These are phyloP conservation scores for Siderastrea radians DNA, from an alignment of 92 coral and sea anemone species.

Conservation along the genomic window DNA sequence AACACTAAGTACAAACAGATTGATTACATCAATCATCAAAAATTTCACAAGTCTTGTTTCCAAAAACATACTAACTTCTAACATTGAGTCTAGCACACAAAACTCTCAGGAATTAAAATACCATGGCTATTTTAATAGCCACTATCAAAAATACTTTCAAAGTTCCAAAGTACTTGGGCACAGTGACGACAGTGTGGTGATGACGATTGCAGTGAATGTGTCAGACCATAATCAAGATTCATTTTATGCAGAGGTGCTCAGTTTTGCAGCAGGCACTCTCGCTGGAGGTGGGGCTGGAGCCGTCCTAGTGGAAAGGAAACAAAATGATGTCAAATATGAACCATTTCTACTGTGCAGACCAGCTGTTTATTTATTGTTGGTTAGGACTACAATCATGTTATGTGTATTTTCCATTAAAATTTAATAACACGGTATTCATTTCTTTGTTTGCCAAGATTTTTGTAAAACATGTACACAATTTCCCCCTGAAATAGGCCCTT, in stretches of 20 bases:
- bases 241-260: conserved; percentile 80
- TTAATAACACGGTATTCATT: too few species aligned
- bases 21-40: conserved; percentile 9
- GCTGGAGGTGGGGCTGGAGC: conserved; percentile 51
- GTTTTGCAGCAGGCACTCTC: conserved; percentile 78
- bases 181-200: not conserved
- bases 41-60: not conserved
- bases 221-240: not conserved
- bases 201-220: not conserved
- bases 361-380: not conserved
- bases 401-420: too few species aligned
- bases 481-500: too few species aligned
- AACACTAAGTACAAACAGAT: not conserved
- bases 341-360: too few species aligned
- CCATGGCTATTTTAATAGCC: not conserved
- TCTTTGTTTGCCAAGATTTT: too few species aligned
- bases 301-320: conserved; percentile 43
- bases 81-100: not conserved
- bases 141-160: not conserved
- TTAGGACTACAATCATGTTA: not conserved
- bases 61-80: not conserved
- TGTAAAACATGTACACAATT: too few species aligned
- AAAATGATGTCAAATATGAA: not conserved
- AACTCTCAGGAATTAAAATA: not conserved
- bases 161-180: not conserved